These are phyloP conservation scores for Zosterops lateralis DNA, from an alignment of 2,113 vertebrate species.

Conservation along the genomic window DNA sequence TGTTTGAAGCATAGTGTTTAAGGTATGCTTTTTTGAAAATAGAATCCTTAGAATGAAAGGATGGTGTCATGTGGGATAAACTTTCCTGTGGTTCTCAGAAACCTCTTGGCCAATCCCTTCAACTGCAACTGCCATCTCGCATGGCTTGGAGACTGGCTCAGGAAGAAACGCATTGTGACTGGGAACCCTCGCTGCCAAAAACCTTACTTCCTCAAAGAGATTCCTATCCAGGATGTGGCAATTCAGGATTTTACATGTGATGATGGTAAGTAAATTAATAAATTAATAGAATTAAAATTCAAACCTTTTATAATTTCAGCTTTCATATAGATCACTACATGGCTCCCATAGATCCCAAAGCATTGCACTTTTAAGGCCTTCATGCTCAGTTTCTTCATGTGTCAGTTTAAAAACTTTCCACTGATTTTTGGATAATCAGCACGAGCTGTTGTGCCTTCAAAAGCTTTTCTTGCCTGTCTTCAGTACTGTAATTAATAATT, in stretches of 20 bases:
- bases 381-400: not conserved
- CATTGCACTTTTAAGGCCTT: not conserved
- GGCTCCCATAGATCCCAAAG: not conserved
- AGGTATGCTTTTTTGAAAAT: not conserved
- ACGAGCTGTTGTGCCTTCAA: not conserved
- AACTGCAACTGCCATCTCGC: constrained; percentile 97
- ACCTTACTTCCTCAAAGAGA: constrained; percentile 97
- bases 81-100: constrained; percentile 71
- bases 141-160: constrained; percentile 95
- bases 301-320: not conserved
- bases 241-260: constrained; percentile 97
- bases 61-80: not conserved
- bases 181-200: constrained; percentile 97
- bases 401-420: not conserved
- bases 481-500: not conserved
- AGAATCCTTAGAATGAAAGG: not conserved
- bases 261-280: constrained; percentile 79
- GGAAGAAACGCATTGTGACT: constrained; percentile 94
- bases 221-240: constrained; percentile 97
- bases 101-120: constrained; percentile 97
- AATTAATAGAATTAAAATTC: not conserved
- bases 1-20: not conserved
- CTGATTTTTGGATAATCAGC: not conserved
- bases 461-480: not conserved
- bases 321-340: not conserved